Conservation (phyloP, 2,888 invertebrate species). For the Sialis fuliginosa region DNA sequence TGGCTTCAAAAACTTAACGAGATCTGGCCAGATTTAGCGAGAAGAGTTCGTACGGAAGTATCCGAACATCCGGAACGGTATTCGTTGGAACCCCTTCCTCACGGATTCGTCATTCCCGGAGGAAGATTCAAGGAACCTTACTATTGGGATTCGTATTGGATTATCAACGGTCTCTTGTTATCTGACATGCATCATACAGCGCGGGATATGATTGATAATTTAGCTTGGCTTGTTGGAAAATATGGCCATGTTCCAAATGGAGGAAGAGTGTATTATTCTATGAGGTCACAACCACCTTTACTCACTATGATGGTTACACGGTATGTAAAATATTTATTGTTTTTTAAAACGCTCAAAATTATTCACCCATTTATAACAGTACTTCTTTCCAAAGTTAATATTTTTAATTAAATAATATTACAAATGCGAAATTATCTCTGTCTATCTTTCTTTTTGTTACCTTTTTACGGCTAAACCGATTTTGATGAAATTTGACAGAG, state of each 20-base stretch:
- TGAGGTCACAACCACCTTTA: constrained; percentile 54
- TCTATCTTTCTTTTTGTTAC: no score
- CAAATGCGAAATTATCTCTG: no score
- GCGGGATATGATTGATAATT: constrained; percentile 58
- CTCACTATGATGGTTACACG: constrained; percentile 53
- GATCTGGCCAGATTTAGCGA: constrained; percentile 43
- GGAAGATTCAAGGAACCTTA: constrained; percentile 59
- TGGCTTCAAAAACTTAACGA: constrained; percentile 44
- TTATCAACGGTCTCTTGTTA: constrained; percentile 57
- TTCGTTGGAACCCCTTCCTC: constrained; percentile 26
- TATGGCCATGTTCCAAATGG: constrained; percentile 68
- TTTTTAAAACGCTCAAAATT: no score
- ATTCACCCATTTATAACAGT: no score
- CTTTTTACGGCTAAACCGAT: no score
- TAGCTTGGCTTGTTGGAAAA: constrained; percentile 45
- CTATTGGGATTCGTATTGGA: constrained; percentile 85
- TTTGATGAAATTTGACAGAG: no score
- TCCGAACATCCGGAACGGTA: constrained; percentile 25
- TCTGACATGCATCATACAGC: constrained; percentile 60
- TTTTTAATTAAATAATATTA: no score
- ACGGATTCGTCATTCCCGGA: constrained; percentile 47
- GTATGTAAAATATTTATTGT: constrained; percentile 32
- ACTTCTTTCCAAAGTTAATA: no score
- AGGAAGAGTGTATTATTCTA: constrained; percentile 58
- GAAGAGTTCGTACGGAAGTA: constrained; percentile 40